These are phyloP conservation scores for Eumerus sabulonum DNA, from an alignment of 2,888 invertebrate genomes.

Conservation along the genomic window DNA sequence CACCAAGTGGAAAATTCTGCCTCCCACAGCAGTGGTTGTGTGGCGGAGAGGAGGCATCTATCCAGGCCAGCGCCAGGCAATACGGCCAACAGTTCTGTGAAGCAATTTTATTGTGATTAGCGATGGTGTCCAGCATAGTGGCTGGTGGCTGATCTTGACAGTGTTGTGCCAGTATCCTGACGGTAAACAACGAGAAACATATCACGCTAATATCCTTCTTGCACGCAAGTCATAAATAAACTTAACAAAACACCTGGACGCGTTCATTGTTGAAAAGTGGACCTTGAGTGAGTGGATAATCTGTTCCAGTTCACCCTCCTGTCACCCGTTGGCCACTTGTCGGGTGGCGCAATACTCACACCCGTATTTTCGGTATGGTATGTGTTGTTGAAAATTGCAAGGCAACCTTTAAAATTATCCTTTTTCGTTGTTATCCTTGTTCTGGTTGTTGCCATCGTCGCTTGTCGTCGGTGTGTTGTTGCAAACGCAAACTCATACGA, in stretches of 20 bases:
- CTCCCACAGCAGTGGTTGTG: no score
- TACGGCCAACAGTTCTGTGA: neutral
- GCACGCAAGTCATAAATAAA: slow-evolving; percentile 59
- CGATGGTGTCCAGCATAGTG: no score
- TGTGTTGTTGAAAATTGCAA: slow-evolving; percentile 34
- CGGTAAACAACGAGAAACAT: slow-evolving; percentile 30
- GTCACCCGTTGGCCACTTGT: slow-evolving; percentile 24
- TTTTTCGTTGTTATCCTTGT: slow-evolving; percentile 9
- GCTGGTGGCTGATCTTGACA: slow-evolving; percentile 28
- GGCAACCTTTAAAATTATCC: slow-evolving; percentile 41
- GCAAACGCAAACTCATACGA: slow-evolving; percentile 36
- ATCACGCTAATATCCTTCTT: slow-evolving; percentile 62
- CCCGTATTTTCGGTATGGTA: no score
- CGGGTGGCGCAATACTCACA: slow-evolving; percentile 46
- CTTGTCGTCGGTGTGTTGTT: no score
- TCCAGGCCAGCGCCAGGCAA: no score
- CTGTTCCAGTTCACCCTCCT: neutral
- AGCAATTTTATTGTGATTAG: slow-evolving; percentile 35
- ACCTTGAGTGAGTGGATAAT: neutral
- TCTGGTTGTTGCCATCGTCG: no score
- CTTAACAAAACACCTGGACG: slow-evolving; percentile 44
- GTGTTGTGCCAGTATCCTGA: slow-evolving; percentile 21
- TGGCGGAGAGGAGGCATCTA: no score
- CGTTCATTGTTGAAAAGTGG: slow-evolving; percentile 40
- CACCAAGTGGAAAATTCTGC: no score